Evolutionary conservation across 2,113 vertebrate genomes (phyloP).

Genomic region (Sitta europaea): DNA sequence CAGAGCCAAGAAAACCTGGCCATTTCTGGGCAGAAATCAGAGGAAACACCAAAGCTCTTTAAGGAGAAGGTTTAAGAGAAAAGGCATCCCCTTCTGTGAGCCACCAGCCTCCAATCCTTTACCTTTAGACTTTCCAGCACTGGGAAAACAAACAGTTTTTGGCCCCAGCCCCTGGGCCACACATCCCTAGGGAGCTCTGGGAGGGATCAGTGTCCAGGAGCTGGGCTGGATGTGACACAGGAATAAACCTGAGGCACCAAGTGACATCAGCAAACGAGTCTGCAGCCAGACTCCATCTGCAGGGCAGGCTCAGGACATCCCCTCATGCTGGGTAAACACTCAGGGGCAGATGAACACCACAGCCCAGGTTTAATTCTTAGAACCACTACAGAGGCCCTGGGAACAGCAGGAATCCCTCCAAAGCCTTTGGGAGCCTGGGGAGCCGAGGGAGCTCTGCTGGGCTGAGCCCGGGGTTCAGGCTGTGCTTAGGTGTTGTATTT

Average conservation of each 20-base stretch:
- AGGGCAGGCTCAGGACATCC: not conserved
- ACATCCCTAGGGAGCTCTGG: not conserved
- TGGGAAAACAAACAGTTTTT: not conserved
- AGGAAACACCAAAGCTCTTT: not conserved
- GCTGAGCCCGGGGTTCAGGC: not conserved
- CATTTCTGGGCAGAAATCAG: not conserved
- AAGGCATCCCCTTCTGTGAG: not conserved
- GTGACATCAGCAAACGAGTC: not conserved
- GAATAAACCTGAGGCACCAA: not conserved
- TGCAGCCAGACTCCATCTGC: not conserved
- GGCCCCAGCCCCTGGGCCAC: not conserved
- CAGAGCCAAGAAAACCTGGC: not conserved
- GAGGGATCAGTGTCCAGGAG: not conserved
- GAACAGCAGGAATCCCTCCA: not conserved
- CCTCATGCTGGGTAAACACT: not conserved
- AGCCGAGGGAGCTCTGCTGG: not conserved
- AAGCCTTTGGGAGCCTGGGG: not conserved
- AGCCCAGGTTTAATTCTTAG: not conserved
- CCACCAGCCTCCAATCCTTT: not conserved
- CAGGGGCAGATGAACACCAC: not conserved
- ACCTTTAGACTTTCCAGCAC: not conserved
- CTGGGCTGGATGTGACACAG: not conserved
- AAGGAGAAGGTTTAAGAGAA: not conserved
- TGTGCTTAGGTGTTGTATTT: no score
- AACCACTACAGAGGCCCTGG: not conserved